A percentile compares a stretch with the other conserved stretches of the same genome.
Conservation (phyloP, 2,797 vertebrate genomes). For the Cossypha caffra region DNA sequence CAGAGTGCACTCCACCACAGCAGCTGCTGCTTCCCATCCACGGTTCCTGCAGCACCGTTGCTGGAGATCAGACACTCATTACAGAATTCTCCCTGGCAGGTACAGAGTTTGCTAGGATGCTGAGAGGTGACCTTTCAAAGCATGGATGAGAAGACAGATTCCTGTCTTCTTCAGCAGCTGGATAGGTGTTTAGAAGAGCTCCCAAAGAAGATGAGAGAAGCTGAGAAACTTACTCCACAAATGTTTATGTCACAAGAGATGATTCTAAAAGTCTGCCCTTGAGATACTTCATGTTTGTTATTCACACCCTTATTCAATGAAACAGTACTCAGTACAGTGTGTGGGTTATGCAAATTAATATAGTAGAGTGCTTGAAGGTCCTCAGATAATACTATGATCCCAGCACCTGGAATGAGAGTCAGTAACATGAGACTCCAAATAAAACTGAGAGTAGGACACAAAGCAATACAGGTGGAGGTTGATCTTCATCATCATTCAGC, state of each 20-base stretch:
- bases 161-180: not conserved
- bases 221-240: not conserved
- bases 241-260: not conserved
- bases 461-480: not conserved
- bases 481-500: not conserved
- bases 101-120: not conserved
- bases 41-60: rapidly evolving
- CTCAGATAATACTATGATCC: not conserved
- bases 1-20: not conserved
- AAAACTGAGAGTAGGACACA: not conserved
- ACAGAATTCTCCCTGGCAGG: not conserved
- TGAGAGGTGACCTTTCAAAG: not conserved
- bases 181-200: not conserved
- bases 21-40: not conserved
- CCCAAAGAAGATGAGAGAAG: not conserved
- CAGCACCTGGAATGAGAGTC: not conserved
- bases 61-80: not conserved
- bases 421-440: not conserved
- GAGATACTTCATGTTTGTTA: not conserved
- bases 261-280: not conserved
- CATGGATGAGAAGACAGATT: not conserved
- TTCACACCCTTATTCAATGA: not conserved
- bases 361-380: not conserved
- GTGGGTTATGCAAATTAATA: not conserved
- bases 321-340: not conserved